These are phyloP conservation scores for Arvicanthis niloticus DNA, from an alignment of 2,113 vertebrate genomes.

Conservation along the genomic window DNA sequence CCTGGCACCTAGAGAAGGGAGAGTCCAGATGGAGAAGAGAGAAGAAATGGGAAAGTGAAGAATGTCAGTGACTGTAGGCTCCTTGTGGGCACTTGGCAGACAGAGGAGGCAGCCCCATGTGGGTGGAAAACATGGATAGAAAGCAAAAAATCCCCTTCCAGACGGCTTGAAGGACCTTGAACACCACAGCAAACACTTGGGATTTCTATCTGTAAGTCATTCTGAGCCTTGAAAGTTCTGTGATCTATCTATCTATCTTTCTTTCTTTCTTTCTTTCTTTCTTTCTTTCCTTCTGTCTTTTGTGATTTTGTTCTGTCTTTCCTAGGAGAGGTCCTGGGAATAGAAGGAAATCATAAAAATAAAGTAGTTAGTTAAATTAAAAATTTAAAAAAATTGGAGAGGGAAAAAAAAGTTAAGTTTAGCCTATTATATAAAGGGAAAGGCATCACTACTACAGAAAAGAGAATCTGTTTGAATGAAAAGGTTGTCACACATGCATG, in stretches of 20 bases:
- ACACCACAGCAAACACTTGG: neutral
- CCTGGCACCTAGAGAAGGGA: neutral
- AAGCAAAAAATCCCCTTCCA: neutral
- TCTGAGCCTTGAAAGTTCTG: neutral
- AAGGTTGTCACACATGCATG: neutral
- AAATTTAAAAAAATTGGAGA: neutral
- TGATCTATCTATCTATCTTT: no score
- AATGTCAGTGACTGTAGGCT: rapidly evolving
- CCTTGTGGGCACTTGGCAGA: neutral
- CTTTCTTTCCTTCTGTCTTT: no score
- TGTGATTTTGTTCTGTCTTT: neutral
- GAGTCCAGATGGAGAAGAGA: neutral
- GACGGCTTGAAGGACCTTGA: neutral
- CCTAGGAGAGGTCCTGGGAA: neutral
- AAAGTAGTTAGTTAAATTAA: neutral
- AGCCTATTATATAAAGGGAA: neutral
- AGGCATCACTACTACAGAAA: neutral
- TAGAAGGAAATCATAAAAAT: neutral
- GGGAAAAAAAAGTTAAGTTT: neutral
- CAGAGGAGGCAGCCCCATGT: no score
- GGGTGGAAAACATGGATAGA: neutral
- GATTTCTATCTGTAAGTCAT: no score
- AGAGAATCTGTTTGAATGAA: neutral
- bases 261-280: no score
- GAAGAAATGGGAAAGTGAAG: neutral